A percentile compares a stretch with the other conserved stretches of the same genome.
These are phyloP conservation scores for Apogon talboti DNA, from an alignment of 2,797 vertebrate genomes.

Conservation along the genomic window DNA sequence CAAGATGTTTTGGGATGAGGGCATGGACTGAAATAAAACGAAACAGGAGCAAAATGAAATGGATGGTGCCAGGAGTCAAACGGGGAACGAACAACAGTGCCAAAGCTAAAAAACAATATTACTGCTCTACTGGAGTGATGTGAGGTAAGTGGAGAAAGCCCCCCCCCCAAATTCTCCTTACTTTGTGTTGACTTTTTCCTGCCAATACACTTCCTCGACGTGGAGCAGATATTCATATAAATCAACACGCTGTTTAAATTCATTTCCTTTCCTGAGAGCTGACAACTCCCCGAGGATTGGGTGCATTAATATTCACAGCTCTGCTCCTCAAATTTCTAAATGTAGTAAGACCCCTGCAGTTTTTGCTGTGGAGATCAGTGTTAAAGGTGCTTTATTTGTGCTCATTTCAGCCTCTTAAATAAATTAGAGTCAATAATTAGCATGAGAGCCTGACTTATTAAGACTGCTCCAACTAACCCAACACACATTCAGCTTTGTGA, in stretches of 20 bases:
- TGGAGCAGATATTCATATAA: constrained; percentile 52
- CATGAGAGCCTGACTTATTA: constrained; percentile 60
- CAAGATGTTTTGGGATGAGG: constrained; percentile 52
- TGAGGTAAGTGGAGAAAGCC: constrained; percentile 16
- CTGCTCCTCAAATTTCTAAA: constrained; percentile 48
- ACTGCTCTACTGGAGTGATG: constrained; percentile 25
- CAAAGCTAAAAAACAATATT: constrained; percentile 36
- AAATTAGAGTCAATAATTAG: constrained; percentile 64
- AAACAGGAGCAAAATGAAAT: constrained; percentile 56
- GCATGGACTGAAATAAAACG: constrained; percentile 64
- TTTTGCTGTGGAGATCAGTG: constrained; percentile 44
- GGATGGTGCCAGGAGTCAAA: constrained; percentile 53
- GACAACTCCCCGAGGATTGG: constrained; percentile 48
- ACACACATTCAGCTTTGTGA: constrained; percentile 48
- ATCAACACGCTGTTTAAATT: constrained; percentile 61
- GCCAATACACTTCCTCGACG: constrained; percentile 28
- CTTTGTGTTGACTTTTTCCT: constrained; percentile 31
- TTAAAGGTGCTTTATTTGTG: constrained; percentile 60
- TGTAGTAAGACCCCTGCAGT: constrained; percentile 47
- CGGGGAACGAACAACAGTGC: constrained; percentile 27
- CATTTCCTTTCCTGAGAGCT: constrained; percentile 52
- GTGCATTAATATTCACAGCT: constrained; percentile 64
- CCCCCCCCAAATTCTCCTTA: not conserved
- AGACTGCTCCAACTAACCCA: constrained; percentile 36
- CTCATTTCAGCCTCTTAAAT: constrained; percentile 64